Base-by-base conservation (phyloP, 2,113 vertebrate species). In the Tyto alba region DNA sequence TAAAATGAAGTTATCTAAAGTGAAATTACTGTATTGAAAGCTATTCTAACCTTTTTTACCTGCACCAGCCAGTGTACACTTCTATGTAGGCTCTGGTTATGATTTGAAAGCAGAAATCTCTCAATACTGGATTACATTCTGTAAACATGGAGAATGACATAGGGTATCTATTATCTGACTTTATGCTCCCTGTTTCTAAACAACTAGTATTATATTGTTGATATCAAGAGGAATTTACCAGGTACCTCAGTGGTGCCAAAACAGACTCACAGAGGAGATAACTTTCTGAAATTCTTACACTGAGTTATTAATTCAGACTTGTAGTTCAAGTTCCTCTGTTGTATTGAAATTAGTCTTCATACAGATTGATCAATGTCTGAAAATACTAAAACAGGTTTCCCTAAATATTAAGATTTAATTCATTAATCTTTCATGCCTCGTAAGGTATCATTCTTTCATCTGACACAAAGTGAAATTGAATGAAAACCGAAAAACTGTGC, bases 391-490 rank as follows among this genome's bases (percentile, higher is more conserved):
- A 13, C 9, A 69, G 7, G 6, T 59, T 77, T 90, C 88, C 29
- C 18, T 79, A 72, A 92, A 66, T 85, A 89, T 55, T 82, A 55
- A 50, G 73, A 25, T 73, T 85, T 72, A 50, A 53, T 89, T 93
- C 78, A 47, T 88, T 85, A 57, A 63, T 87, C 21, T 69, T 77
- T 90, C 36, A 59, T 76, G 94, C 40, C 25, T 85, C 79, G 32
- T 71, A 83, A 91, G 52, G 34, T 6, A 34, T n/a, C 63, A 4
- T 83, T 67, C 55, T 76, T 89, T 13, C 34, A 74, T 74, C 13
- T 91, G 52, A 32, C 43, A 85, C 73, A 45, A 90, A 86, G 15
- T 41, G 9, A 87, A 88, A 84, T 92, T 41, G 87, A 88, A 95
- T 17, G 12, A 92, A 85, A 89, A n/a, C 38, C 41, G 59, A 59